phyloP scores from a whole-genome alignment of 2,113 vertebrate species.

The Eulemur rufifrons region DNA sequence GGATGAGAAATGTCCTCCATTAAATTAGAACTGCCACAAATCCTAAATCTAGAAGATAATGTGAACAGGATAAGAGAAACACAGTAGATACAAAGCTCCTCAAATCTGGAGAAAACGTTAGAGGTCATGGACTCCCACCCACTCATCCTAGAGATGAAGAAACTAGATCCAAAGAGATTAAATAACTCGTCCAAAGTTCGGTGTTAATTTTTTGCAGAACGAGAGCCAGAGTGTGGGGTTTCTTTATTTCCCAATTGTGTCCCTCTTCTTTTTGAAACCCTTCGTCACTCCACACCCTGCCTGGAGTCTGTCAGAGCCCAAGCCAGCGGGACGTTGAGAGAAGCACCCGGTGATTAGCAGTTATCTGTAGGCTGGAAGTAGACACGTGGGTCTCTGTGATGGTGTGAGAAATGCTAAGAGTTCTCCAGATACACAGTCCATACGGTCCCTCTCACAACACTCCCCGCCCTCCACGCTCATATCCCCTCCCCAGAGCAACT shows the following conservation, averaged over 20 bases:
- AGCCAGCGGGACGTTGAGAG: not conserved
- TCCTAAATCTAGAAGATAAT: not conserved
- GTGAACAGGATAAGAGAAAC: not conserved
- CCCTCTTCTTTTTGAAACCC: not conserved
- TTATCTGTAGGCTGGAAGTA: not conserved
- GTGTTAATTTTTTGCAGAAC: not conserved
- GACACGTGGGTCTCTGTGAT: not conserved
- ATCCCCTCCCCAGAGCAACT: no score
- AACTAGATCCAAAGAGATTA: not conserved
- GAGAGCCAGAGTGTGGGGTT: not conserved
- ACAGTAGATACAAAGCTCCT: not conserved
- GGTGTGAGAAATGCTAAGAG: not conserved
- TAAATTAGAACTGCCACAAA: not conserved
- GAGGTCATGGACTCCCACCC: not conserved
- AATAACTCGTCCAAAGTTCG: not conserved
- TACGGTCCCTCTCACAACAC: not conserved
- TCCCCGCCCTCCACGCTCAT: not conserved
- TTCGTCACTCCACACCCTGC: not conserved
- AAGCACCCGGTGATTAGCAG: not conserved
- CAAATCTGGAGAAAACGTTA: not conserved
- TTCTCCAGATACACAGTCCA: not conserved
- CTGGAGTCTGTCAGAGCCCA: not conserved
- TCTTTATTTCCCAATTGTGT: not conserved
- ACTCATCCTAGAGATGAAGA: not conserved
- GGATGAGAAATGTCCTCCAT: not conserved